phyloP scores from a whole-genome alignment of 2,113 vertebrate species.

The Eudorcas thomsonii region DNA sequence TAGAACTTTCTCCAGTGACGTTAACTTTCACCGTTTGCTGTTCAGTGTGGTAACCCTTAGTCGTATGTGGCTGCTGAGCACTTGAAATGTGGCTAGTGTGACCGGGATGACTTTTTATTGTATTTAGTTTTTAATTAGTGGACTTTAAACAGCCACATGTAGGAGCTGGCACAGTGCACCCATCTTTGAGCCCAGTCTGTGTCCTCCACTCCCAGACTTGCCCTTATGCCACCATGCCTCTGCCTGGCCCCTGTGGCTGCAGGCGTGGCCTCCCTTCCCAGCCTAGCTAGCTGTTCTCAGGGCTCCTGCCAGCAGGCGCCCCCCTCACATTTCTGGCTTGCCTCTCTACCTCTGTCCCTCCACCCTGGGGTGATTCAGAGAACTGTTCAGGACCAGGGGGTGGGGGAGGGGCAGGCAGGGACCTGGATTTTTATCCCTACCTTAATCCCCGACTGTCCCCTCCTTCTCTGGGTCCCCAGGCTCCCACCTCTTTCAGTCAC shows the following conservation, averaged over 20 bases:
- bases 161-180: neutral
- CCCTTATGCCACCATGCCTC: neutral
- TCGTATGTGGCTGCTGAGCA: neutral
- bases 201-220: neutral
- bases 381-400: neutral
- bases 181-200: neutral
- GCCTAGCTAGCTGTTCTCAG: neutral
- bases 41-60: neutral
- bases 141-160: neutral
- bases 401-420: neutral
- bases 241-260: neutral
- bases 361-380: neutral
- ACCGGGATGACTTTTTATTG: neutral
- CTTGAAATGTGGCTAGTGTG: neutral
- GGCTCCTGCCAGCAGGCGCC: neutral
- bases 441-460: neutral
- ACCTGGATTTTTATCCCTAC: neutral
- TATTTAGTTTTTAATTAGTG: neutral
- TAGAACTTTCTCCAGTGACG: neutral
- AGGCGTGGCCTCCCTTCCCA: neutral
- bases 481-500: neutral
- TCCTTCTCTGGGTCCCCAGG: neutral
- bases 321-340: neutral
- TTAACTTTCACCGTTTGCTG: neutral
- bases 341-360: neutral